Base-by-base conservation (phyloP, 2,113 vertebrate genomes). In the Nibea albiflora region DNA sequence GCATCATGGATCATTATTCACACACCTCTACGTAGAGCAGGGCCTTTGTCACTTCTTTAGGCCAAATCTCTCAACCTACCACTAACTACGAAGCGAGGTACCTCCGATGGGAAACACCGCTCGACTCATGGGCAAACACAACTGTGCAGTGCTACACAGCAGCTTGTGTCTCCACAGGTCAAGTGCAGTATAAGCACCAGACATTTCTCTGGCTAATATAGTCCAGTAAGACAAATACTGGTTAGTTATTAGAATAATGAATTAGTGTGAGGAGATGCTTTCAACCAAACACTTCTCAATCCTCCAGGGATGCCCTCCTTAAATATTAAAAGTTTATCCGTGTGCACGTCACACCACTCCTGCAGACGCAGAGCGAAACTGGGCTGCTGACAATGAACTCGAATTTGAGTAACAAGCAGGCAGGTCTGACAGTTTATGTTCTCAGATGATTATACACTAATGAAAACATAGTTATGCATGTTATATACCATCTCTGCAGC, bases 21-120 rank as follows among this genome's bases (percentile, higher is more conserved):
- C 31, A 35, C 31, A 39, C 35, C 35, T 39, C 35, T 8, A 2
- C 8, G 0, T 39, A 9, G 35, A 39, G 35, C 35, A 39, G 7
- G 35, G 35, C 7, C 35, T 35, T 35, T 39, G 35, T 50, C 31
- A 17, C 44, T n/a, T 22, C n/a, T 58, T 57, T 39, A 20, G 46
- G 19, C 14, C 35, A 71, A 35, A 78, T 83, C 52, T 58, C 20
- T 46, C 62, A 71, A 63, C 19, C 12, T 54, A 61, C 5, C 15
- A 50, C 11, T 15, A 14, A 61, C 11, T 22, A 14, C 17, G 61
- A 44, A 71, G 16, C 6, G 31, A 28, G 65, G 2, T 20, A 24
- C 24, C 47, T 26, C 62, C 47, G 22, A 67, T 68, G 20, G 68
- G 31, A 52, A 78, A 74, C 60, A 42, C 10, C 49, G 19, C 57